phyloP scores from a whole-genome alignment of 2,888 invertebrate genomes.

The Chrysolina haemoptera region DNA sequence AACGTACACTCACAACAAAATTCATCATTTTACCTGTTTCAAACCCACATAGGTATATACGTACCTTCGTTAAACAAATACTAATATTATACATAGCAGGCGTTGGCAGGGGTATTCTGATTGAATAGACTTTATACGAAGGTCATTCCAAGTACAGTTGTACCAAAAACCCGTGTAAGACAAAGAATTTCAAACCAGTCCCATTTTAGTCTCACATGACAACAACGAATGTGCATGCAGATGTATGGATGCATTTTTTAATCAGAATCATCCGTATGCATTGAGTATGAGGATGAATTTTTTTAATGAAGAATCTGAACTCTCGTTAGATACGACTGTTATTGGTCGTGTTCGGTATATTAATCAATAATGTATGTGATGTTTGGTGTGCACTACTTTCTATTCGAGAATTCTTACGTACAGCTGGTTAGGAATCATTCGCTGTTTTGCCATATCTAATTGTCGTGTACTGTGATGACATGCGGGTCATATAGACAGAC shows the following conservation, averaged over 20 bases:
- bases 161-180: constrained; percentile 40
- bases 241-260: constrained; percentile 28
- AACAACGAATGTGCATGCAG: constrained; percentile 38
- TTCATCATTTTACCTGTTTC: constrained; percentile 35
- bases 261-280: constrained; percentile 7
- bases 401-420: constrained; percentile 35
- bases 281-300: constrained; percentile 2
- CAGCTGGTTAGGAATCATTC: background rate
- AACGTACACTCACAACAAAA: constrained; percentile 26
- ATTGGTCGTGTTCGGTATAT: background rate
- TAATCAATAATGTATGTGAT: constrained; percentile 30
- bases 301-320: background rate
- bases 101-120: constrained; percentile 45
- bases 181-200: constrained; percentile 47
- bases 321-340: background rate
- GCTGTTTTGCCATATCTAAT: constrained; percentile 1
- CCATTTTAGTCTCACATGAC: constrained; percentile 42
- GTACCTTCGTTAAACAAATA: constrained; percentile 34
- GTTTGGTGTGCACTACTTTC: constrained; percentile 39
- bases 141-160: constrained; percentile 46
- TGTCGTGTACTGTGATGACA: background rate
- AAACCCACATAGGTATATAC: constrained; percentile 23
- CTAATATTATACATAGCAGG: constrained; percentile 39
- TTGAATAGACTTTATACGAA: constrained; percentile 48
- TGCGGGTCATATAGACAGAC: background rate